Base-by-base conservation (phyloP, 2,797 vertebrate species). In the Acanthiza pusilla region DNA sequence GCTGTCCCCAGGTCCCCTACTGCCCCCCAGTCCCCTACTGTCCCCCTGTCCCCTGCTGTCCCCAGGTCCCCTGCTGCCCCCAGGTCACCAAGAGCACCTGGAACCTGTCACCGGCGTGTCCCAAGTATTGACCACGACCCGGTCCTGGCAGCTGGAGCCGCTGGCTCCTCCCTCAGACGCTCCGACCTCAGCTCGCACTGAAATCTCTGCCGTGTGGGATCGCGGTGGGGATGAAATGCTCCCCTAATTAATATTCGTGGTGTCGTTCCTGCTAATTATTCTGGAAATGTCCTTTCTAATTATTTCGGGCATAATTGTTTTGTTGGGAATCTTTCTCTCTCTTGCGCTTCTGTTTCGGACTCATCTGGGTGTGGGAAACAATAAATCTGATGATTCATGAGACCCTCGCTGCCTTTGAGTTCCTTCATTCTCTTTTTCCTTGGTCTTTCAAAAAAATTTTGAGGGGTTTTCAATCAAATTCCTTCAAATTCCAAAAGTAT, bases 321-420 rank as follows among this genome's bases (percentile, higher is more conserved):
- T 51, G 78, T 27, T 76, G 82, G 71, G 78, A 72, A 78, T 62
- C 66, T 73, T 65, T 22, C 60, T 75, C 3, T 79, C 81, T 9
- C 14, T 6, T 29, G 42, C 1, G 2, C 5, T 88, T 70, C 62
- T 93, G 53, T 21, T 80, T 88, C 57, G 38, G 72, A 27, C 30
- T 96, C 50, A 13, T 63, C 48, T 27, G 72, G 72, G 79, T 80
- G 90, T 83, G 79, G 92, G 90, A 85, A 89, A 57, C 4, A 96
- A 96, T 96, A 96, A 96, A 95, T 75, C 45, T 93, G 80, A 3
- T 11, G 25, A 8, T 80, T 88, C 85, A 85, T 55, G 79, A 93
- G 50, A 93, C 10, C 50, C 2, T 5, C 2, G 7, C 83, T 71
- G 65, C 38, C 26, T 25, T 82, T 79, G 22, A 18, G 40, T 58